Evolutionary conservation across 2,888 invertebrate species (phyloP).

Genomic region (Diachrysia chrysitis): DNA sequence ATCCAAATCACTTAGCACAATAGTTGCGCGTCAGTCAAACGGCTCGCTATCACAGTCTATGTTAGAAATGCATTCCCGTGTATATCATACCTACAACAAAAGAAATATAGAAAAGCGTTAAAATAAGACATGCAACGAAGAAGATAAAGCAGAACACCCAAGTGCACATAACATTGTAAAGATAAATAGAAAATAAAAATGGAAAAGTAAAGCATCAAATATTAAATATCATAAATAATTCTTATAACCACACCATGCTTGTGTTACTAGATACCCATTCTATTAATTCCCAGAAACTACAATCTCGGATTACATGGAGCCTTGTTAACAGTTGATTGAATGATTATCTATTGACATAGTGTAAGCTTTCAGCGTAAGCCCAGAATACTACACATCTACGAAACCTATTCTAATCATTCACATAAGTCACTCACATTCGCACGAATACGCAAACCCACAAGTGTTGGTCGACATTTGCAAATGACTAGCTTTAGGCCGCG

Average conservation of each 20-base stretch:
- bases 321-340: too few species aligned
- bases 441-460: too few species aligned
- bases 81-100: slow-evolving; percentile 88
- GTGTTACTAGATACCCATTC: background rate
- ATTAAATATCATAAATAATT: background rate
- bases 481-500: too few species aligned
- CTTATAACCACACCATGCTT: background rate
- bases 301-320: too few species aligned
- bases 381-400: too few species aligned
- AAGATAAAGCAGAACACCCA: slow-evolving; percentile 51
- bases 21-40: slow-evolving; percentile 72
- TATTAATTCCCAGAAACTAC: too few species aligned
- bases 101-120: slow-evolving; percentile 84
- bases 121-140: slow-evolving; percentile 78
- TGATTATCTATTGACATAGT: too few species aligned
- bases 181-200: background rate
- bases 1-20: slow-evolving; percentile 79
- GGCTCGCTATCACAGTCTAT: slow-evolving; percentile 85
- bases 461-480: too few species aligned
- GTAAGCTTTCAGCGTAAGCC: too few species aligned
- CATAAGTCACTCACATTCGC: too few species aligned
- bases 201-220: background rate
- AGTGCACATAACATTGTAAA: slow-evolving; percentile 11
- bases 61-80: slow-evolving; percentile 83
- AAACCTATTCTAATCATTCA: too few species aligned